Conservation (phyloP, 2,797 vertebrate species). For the Poecilia gillii region DNA sequence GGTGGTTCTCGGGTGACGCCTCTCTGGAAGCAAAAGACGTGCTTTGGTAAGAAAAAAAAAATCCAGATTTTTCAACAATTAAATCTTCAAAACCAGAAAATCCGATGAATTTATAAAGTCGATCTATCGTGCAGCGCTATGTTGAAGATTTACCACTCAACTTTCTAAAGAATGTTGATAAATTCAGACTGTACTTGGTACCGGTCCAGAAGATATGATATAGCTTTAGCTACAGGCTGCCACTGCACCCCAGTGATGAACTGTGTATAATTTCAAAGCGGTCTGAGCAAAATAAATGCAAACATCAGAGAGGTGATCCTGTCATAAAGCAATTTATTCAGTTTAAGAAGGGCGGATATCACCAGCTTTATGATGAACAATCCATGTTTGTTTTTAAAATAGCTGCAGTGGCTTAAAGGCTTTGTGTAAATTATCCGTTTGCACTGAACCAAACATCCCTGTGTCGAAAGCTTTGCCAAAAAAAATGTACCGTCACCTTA, state of each 20-base stretch:
- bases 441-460: background rate
- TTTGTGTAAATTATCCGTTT: background rate
- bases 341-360: background rate
- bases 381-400: background rate
- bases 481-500: background rate
- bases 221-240: background rate
- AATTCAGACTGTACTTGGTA: background rate
- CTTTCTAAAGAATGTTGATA: background rate
- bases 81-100: too few relatives aligned
- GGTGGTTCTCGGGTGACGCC: too few relatives aligned
- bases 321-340: background rate
- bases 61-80: background rate
- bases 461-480: background rate
- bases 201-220: background rate
- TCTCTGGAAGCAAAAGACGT: too few relatives aligned
- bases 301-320: background rate
- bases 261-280: background rate
- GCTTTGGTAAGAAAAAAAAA: background rate
- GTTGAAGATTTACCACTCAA: background rate
- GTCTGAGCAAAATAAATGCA: background rate
- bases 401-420: background rate
- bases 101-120: too few relatives aligned
- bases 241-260: background rate
- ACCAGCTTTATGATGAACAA: background rate
- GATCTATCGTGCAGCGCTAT: too few relatives aligned